A percentile compares a stretch with the other conserved stretches of the same genome.
Conservation (phyloP, 92 coral and sea anemone genomes). For the Epizoanthus ramosus region DNA sequence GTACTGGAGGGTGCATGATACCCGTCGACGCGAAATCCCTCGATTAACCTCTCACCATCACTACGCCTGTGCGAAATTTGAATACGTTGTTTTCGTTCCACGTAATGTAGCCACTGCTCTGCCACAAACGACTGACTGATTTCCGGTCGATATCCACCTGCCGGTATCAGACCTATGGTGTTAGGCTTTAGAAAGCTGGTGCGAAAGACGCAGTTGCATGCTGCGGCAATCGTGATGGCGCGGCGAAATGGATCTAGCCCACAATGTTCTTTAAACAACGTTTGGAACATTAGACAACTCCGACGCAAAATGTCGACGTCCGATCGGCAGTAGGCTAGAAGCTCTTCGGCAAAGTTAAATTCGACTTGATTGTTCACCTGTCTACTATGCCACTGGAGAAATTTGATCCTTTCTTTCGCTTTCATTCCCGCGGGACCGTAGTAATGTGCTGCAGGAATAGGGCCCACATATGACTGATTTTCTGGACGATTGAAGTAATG, state of each 20-base stretch:
- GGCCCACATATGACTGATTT: slow-evolving; percentile 30
- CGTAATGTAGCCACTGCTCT: neutral
- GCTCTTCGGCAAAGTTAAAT: neutral
- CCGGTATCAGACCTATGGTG: no score
- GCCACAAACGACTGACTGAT: no score
- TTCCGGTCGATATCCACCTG: no score
- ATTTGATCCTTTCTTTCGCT: neutral
- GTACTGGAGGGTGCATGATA: neutral
- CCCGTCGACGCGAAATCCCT: neutral
- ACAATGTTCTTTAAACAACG: no score
- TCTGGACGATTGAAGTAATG: neutral
- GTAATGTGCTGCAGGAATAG: slow-evolving; percentile 4
- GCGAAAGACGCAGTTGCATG: no score
- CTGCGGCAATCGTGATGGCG: no score
- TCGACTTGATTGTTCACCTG: neutral
- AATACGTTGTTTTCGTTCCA: neutral
- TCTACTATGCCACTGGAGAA: neutral
- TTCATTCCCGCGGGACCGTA: neutral
- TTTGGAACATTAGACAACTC: no score
- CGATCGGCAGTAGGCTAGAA: neutral
- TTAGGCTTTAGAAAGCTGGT: no score
- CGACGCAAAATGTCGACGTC: no score
- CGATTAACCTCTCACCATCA: neutral
- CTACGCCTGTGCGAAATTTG: neutral
- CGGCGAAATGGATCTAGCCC: no score